Conservation (phyloP, 2,888 invertebrate species). For the Apotomis capreana region DNA sequence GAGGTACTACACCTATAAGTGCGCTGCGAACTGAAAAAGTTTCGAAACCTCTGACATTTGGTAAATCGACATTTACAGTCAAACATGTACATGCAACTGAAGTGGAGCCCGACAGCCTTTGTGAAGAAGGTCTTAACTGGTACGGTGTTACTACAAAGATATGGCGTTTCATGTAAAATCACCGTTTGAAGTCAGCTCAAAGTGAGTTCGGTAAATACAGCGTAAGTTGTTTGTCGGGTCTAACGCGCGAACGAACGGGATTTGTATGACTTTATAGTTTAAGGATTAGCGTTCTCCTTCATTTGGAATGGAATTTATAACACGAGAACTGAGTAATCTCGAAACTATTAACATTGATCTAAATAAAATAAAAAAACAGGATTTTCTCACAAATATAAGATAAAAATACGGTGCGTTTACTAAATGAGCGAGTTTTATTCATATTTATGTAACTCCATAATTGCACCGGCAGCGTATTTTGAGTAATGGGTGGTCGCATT, state of each 20-base stretch:
- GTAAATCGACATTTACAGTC: slow-evolving; percentile 10
- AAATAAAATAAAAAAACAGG: no score
- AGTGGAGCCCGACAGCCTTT: slow-evolving; percentile 4
- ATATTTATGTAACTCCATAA: no score
- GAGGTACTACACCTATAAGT: no score
- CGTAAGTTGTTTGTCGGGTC: slow-evolving; percentile 5
- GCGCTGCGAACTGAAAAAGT: no score
- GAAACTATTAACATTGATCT: no score
- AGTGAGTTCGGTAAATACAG: slow-evolving; percentile 2
- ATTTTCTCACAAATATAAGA: no score
- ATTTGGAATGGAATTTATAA: no score
- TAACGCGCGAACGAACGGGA: background rate
- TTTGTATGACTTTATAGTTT: background rate
- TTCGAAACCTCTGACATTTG: background rate
- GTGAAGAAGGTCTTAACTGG: background rate
- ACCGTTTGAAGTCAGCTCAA: slow-evolving; percentile 18
- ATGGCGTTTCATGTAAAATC: background rate
- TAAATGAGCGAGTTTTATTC: no score
- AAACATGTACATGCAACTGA: slow-evolving; percentile 16
- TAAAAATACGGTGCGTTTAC: no score
- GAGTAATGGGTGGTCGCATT: no score
- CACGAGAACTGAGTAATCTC: no score
- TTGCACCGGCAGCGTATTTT: no score
- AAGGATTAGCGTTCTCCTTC: background rate
- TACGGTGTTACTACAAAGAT: background rate